Base-by-base conservation (phyloP, 2,888 invertebrate species). In the Andrena haemorrhoa region DNA sequence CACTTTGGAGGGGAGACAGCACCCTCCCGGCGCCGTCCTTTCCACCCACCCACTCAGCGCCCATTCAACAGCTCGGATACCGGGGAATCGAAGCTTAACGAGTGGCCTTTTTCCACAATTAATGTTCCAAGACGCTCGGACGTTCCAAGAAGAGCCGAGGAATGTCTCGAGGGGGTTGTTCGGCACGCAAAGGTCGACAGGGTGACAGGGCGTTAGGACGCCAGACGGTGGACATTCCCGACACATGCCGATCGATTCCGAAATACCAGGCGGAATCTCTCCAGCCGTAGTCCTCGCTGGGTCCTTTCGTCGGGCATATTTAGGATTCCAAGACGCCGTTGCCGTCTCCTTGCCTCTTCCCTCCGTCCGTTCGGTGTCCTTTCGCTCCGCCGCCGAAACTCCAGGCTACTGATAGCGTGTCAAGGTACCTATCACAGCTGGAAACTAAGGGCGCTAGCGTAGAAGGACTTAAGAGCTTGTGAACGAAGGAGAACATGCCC, bases 171-270 rank as follows among this genome's bases (percentile, higher is more conserved):
- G 83, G 56, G 89, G 90, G 89, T 86, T 88, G 79, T 66, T 76
- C 63, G 88, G 89, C 89, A 86, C 86, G 88, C 83, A 84, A 81
- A 82, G 84, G 78, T 80, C 84, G 89, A 90, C 87, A 85, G 84
- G 86, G 88, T 89, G 92, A 91, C 91, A 89, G 85, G 90, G 91
- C 89, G 92, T 91, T 90, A 88, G 90, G 89, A 91, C 92, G 93
- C 93, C 93, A 92, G 92, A 90, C 89, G 89, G 89, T 91, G 93
- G 93, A 92, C 93, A 92, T 92, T 92, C 91, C 83, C 88, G 89
- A 87, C 92, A 90, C 91, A 91, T 93, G 89, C 93, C 92, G 76
- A 85, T 91, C 93, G 90, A 89, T 89, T 87, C 88, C 87, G 86
- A 88, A 89, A 93, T 93, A 87, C 93, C 92, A 84, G 85, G 82